A percentile compares a stretch with the other conserved stretches of the same genome.
phyloP scores from a whole-genome alignment of 2,797 vertebrate genomes.

The Acipenser ruthenus region DNA sequence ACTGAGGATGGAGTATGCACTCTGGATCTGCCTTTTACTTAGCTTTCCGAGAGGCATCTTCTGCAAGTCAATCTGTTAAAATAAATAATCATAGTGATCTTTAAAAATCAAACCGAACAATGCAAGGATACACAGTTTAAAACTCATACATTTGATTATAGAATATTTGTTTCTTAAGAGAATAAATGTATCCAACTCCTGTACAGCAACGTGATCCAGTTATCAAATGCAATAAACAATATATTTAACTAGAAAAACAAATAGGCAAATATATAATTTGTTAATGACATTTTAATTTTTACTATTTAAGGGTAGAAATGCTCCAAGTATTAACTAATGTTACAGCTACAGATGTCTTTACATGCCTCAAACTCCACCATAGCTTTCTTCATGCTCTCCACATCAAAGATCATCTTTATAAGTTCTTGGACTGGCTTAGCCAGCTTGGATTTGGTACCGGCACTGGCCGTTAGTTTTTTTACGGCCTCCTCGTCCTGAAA shows the following conservation, averaged over 20 bases:
- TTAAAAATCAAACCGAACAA: not conserved
- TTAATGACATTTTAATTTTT: not conserved
- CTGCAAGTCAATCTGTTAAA: conserved; percentile 86
- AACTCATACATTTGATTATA: too few relatives aligned
- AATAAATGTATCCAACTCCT: too few relatives aligned
- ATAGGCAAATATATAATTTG: too few relatives aligned
- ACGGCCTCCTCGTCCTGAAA: conserved; percentile 90
- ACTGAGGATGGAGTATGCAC: conserved; percentile 85
- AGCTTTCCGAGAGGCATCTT: conserved; percentile 97
- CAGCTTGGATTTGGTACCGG: conserved; percentile 82
- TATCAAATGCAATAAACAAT: too few relatives aligned
- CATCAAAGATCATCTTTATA: conserved; percentile 92
- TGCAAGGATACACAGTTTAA: not conserved
- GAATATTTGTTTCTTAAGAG: too few relatives aligned
- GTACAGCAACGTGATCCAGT: too few relatives aligned
- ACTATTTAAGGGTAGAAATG: not conserved
- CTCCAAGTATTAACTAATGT: not conserved
- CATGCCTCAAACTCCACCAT: conserved; percentile 97
- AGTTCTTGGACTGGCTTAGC: conserved; percentile 83
- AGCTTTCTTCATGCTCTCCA: conserved; percentile 98
- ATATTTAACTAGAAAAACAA: too few relatives aligned
- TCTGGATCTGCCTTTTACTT: conserved; percentile 96
- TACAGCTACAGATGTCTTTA: not conserved
- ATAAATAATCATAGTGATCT: too few relatives aligned
- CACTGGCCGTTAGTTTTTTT: conserved; percentile 75